Percentiles rank a stretch among this genome's conserved stretches.
Conservation (phyloP, 2,113 vertebrate species). For the Colaptes auratus region DNA sequence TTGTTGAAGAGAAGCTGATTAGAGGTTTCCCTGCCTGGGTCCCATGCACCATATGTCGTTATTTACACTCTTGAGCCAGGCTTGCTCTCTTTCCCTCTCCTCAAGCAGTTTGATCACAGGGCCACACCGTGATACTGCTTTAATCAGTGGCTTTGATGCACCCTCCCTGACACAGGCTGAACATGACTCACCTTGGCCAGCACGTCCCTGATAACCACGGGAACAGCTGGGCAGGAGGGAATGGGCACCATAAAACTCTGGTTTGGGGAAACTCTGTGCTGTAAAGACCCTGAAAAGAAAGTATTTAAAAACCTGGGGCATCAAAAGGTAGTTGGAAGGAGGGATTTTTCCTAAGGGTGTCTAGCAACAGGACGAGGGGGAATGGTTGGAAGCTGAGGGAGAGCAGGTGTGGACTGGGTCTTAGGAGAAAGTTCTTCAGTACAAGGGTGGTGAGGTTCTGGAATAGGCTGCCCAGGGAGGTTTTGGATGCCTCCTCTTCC, state of each 20-base stretch:
- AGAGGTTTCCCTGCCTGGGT: not conserved
- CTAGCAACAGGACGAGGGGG: too few species aligned
- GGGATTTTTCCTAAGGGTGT: too few species aligned
- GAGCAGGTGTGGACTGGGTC: too few species aligned
- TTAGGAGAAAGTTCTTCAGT: too few species aligned
- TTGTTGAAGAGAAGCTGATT: not conserved
- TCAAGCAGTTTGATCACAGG: rapidly evolving
- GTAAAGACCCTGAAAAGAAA: too few species aligned
- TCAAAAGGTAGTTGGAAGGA: too few species aligned
- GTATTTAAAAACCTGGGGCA: too few species aligned
- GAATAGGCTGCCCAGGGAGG: too few species aligned
- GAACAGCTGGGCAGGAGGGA: not conserved
- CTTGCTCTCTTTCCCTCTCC: not conserved
- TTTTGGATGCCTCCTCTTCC: too few species aligned
- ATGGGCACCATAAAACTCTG: rapidly evolving
- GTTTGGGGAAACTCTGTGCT: not conserved
- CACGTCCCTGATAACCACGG: not conserved
- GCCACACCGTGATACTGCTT: not conserved
- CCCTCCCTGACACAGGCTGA: not conserved
- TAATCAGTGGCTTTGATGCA: not conserved
- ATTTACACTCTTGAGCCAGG: not conserved
- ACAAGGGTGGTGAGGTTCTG: too few species aligned
- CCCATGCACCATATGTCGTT: not conserved
- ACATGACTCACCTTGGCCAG: rapidly evolving
- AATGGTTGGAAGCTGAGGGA: too few species aligned